These are phyloP conservation scores for Tenualosa ilisha DNA, from an alignment of 2,797 vertebrate species.

Conservation along the genomic window DNA sequence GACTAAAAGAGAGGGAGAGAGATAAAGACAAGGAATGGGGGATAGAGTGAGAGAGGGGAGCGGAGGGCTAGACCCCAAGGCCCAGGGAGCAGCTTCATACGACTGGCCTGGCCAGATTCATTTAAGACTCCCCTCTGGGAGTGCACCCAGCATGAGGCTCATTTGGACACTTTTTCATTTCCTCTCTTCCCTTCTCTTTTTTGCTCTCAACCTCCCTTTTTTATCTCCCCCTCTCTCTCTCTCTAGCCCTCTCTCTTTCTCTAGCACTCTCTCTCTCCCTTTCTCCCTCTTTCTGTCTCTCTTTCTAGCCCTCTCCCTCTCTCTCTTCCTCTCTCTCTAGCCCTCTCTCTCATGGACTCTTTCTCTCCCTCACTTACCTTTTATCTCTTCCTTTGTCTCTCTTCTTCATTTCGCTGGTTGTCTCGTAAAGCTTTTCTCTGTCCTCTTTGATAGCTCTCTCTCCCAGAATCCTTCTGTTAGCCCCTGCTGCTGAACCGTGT, in stretches of 20 bases:
- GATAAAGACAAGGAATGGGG: too few relatives aligned
- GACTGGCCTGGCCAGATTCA: conserved; percentile 19
- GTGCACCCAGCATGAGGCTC: neutral
- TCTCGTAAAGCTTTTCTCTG: too few relatives aligned
- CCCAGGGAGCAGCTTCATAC: neutral
- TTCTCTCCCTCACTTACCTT: neutral
- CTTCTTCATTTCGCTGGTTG: neutral
- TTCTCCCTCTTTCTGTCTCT: neutral
- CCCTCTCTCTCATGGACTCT: neutral
- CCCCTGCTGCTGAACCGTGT: neutral
- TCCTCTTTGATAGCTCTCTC: neutral
- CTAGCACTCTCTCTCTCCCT: conserved; percentile 14
- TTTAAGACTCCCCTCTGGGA: conserved; percentile 19
- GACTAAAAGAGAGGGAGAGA: neutral
- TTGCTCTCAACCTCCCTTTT: neutral
- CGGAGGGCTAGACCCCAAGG: neutral
- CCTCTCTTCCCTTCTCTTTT: neutral
- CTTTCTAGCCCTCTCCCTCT: neutral
- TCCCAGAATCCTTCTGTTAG: neutral
- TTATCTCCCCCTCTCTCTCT: neutral
- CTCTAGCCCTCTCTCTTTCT: neutral
- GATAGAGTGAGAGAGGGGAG: neutral
- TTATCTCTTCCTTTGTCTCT: conserved; percentile 15
- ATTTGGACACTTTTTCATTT: conserved; percentile 4
- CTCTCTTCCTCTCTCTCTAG: neutral